Evolutionary conservation across 2,797 vertebrate genomes (phyloP), one percentile per base, ranked within the genome.

Genomic region (Emydoidea blandingii): DNA sequence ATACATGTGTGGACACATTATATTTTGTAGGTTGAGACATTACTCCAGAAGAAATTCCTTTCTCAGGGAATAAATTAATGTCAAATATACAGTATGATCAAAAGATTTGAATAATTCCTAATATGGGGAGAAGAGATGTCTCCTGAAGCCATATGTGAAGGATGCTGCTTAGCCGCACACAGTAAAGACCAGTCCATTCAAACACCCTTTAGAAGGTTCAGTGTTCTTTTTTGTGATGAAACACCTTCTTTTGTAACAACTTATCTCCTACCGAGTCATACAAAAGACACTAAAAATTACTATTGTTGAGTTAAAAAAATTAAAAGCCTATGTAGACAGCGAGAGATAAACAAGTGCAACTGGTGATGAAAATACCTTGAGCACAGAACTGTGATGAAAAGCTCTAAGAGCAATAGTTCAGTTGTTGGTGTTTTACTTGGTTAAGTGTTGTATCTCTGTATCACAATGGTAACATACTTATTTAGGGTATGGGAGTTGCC

Each of bases 291-390:
- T 49, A 52, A n/a, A 86, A 83, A 81, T 27, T 6, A 6, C 3
- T 54, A 3, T 27, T 1, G 80, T 85, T 27, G 4, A 76, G 82
- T 76, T 49, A 90, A 91, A 87, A 6, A 5, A 12, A 15, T 23
- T 47, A 31, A 15, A 92, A 87, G 12, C 79, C 47, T 87, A 88
- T 89, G 79, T n/a, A 90, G 85, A 21, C 50, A 47, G 12, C 21
- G 79, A 93, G 88, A 72, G 21, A 3, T 79, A 18, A 86, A 68
- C 14, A 19, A 83, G 0, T 41, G 29, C 56, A 81, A 25, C 19
- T 82, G n/a, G 50, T 47, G 68, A 7, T 50, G 52, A 37, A 27
- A 62, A 76, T 27, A 76, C 6, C 8, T 23, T 62, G 52, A 62
- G 49, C 5, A 81, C 0, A 0, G 12, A 18, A 5, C 25, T 0